Evolutionary conservation across 2,797 vertebrate genomes (phyloP), one percentile per base, ranked within the genome.

Genomic region (Lacerta agilis): DNA sequence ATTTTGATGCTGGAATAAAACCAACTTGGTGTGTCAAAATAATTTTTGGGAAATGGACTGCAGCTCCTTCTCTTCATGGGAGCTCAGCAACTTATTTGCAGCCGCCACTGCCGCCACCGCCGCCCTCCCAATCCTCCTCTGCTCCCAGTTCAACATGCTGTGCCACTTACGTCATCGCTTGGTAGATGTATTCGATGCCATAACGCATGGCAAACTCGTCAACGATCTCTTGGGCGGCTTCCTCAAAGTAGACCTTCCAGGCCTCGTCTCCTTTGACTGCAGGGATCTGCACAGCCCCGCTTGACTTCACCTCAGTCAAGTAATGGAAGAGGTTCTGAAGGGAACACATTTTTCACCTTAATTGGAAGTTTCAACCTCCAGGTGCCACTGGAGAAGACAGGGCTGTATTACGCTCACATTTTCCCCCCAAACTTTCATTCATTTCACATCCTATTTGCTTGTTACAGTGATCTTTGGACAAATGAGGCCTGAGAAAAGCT

Each of bases 191-290:
- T 94, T 99, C 99, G 94, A 99, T 97, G 92, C 99, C 99, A 5
- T 98, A 99, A 92, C 99, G 98, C 98, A 99, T 98, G 90, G 99
- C 99, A 84, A 99, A 99, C 95, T 99, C 99, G 95, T 99, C 99
- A 67, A 99, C 99, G 87, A 99, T 99, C 97, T 99, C 99, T 92
- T 99, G 99, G 23, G 98, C 98, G 5, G 98, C 97, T 2, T 98
- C 98, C 86, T 99, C 98, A 93, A 97, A 99, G 96, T 99, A 99
- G 90, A 99, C 99, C 95, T 99, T 99, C 99, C 99, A 99, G 78
- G 98, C 99, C 90, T 99, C 99, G 20, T 99, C 99, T 2, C 98
- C 99, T 96, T 97, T 98, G 94, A 99, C 98, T 91, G 98, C 97
- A 0, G 99, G 99, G 93, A 99, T 99, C 95, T 98, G 99, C 95